Evolutionary conservation across 1,140 invertebrate species (phyloP), one percentile per base, ranked within the genome.

Genomic region (Drosophila biarmipes): DNA sequence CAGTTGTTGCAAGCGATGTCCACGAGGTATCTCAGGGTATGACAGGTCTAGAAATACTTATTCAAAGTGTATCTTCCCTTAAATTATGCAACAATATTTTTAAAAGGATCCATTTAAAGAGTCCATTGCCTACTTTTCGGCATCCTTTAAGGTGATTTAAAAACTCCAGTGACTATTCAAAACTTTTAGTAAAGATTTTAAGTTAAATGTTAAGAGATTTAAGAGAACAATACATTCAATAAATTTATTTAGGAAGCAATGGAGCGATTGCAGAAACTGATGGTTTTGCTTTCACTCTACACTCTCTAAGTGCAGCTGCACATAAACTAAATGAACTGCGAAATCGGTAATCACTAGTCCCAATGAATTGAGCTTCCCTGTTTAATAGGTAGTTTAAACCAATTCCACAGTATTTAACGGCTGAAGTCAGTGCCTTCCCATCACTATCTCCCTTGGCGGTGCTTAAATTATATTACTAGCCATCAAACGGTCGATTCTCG

Each of bases 401-500:
- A 12, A 15, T 21, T 37, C 17, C 24, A 31, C 17, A 49, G 62
- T 64, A 49, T 21, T 27, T 7, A 6, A 11, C 21, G 21, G 21
- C 19, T 17, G 2, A 6, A 15, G 10, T 6, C 35, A 49, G 19
- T 35, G 7, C 12, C 11, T 24, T 38, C 8, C 24, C 17, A 0
- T 17, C n/a, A 27, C 14, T 34, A 10, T 61, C 17, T 34, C 12
- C 27, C 19, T 7, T 35, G 48, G 35, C 8, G 11, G 49, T 31
- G 27, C 29, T 58, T 24, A 42, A 73, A 63, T 45, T 38, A 38
- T 51, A 64, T 73, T 74, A 64, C 58, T 73, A 42, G 69, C 59
- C 43, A 74, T 74, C 58, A 74, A 73, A 34, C n/a, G 45, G 72
- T 74, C 72, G 69, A 73, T 74, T 51, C 71, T 31, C 14, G 58